Base-by-base conservation (phyloP, 2,113 vertebrate species). In the Mixornis gularis region DNA sequence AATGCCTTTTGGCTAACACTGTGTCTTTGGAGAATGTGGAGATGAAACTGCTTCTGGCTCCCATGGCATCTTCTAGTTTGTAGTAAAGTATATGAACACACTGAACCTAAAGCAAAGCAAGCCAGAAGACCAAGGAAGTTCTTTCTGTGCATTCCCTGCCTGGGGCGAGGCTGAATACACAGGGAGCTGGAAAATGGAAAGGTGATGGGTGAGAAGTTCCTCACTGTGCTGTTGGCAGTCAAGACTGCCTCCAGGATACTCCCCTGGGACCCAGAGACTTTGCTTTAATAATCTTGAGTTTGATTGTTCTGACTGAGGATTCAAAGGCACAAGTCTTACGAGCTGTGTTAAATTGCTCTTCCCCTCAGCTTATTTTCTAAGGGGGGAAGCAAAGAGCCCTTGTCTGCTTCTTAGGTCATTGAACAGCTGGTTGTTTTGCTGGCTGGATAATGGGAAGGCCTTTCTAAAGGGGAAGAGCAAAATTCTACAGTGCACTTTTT, bases 341-440 rank as follows among this genome's bases (percentile, higher is more conserved):
- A 90, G 63, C 71, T 80, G 38, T 40, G 29, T 83, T 88, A 91
- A 83, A 94, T 85, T 90, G 53, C 51, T 92, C 32, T 94, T 72
- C 51, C 19, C 26, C 49, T 89, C 73, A 91, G 62, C 25, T 82
- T 92, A 19, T 22, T 72, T 89, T 71, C 38, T 58, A 40, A 60
- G n/a, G 12, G 14, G 40, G 36, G 38, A 18, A 77, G 32, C 34
- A 51, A 56, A 69, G 51, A 55, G 24, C 14, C 27, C 13, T 76
- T 40, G 17, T 74, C 32, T 72, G 20, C 32, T 79, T 60, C 70
- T 69, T 60, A 76, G 62, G 70, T 92, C 81, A 72, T 89, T 89
- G 78, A 74, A 80, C 25, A 76, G 17, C 32, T 58, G 34, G 8
- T 53, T 77, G 41, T 72, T 89, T 91, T 87, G 53, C 60, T 77